These are phyloP conservation scores for Ornithorhynchus anatinus DNA, from an alignment of 2,113 vertebrate genomes.

Conservation along the genomic window DNA sequence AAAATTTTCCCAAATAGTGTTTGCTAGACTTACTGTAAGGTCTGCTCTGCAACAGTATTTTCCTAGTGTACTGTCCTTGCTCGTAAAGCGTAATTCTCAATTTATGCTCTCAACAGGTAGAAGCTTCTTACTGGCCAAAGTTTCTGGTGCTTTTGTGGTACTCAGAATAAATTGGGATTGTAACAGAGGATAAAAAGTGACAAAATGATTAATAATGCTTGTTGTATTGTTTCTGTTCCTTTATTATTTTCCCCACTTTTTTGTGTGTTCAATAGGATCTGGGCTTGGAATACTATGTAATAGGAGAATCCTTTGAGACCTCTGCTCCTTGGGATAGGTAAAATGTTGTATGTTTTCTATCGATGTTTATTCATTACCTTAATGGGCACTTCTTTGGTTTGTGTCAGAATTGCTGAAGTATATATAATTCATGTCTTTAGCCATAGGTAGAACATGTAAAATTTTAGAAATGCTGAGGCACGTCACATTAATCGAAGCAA, in stretches of 20 bases:
- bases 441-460: background rate
- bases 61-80: no score
- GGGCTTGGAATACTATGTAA: conserved; percentile 93
- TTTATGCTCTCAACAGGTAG: background rate
- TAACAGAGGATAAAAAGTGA: background rate
- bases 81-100: no score
- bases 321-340: conserved; percentile 99
- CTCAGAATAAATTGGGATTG: background rate
- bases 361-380: background rate
- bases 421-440: no score
- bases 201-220: background rate
- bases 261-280: conserved; percentile 81
- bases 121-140: background rate
- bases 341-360: conserved; percentile 34
- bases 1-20: no score
- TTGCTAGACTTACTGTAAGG: no score
- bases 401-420: background rate
- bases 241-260: conserved; percentile 45
- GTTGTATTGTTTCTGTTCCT: background rate
- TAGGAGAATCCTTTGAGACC: conserved; percentile 98
- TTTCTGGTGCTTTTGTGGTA: background rate
- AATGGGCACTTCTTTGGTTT: background rate
- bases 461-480: background rate
- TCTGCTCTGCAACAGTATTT: no score
- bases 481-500: background rate